Percentiles rank a stretch among this genome's conserved stretches.
Evolutionary conservation across 2,888 invertebrate genomes (phyloP).

Genomic region (Dicycla oo): DNA sequence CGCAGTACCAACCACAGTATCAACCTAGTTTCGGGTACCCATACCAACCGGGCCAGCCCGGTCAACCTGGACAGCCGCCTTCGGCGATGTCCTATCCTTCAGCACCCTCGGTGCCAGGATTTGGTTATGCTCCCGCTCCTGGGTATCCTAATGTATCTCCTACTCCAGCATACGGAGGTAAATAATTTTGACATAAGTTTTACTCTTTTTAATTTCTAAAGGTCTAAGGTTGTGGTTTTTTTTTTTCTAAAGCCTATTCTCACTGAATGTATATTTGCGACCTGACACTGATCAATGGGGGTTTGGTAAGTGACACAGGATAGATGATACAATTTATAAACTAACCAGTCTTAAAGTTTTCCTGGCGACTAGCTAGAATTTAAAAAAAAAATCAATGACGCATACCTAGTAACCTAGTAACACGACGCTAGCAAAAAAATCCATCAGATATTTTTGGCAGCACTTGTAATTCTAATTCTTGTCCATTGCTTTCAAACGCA

Average conservation of each 20-base stretch:
- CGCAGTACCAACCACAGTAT: constrained; percentile 53
- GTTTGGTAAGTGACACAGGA: not conserved
- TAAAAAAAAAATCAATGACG: constrained; percentile 39
- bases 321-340: not conserved
- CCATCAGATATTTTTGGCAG: constrained; percentile 42
- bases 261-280: too few relatives aligned
- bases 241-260: not conserved
- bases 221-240: too few relatives aligned
- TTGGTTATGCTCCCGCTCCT: constrained; percentile 50
- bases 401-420: too few relatives aligned
- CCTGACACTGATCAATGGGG: not conserved
- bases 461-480: constrained; percentile 10
- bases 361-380: constrained; percentile 1
- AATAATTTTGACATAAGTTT: constrained; percentile 38
- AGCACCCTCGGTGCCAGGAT: constrained; percentile 63
- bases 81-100: constrained; percentile 77
- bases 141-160: constrained; percentile 59
- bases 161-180: constrained; percentile 66
- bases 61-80: constrained; percentile 68
- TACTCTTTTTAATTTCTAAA: not conserved
- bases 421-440: constrained; percentile 14
- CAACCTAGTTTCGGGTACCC: constrained; percentile 68
- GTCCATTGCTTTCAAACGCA: constrained; percentile 12
- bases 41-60: constrained; percentile 64
- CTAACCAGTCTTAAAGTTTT: not conserved